These are phyloP conservation scores for Tenodera sinensis DNA, from an alignment of 2,888 invertebrate genomes.

Conservation along the genomic window DNA sequence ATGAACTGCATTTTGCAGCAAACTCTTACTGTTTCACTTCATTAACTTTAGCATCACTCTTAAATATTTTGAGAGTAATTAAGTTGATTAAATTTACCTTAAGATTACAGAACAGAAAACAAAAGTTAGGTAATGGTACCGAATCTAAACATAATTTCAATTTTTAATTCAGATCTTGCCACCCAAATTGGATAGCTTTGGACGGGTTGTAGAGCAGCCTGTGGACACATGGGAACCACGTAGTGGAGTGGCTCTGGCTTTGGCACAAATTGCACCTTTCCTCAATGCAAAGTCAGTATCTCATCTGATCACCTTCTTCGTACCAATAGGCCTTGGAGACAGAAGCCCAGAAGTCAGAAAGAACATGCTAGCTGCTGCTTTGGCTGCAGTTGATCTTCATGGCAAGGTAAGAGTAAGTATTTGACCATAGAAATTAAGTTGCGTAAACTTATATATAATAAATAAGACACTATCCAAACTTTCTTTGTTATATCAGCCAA, in stretches of 20 bases:
- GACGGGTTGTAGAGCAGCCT: conserved; percentile 78
- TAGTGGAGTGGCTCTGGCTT: conserved; percentile 80
- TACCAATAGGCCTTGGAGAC: conserved; percentile 83
- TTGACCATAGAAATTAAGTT: too few relatives aligned
- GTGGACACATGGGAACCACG: conserved; percentile 90
- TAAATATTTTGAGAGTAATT: not conserved
- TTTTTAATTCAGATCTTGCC: conserved; percentile 63
- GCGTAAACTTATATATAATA: too few relatives aligned
- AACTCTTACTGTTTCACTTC: too few relatives aligned
- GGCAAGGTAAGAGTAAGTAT: conserved; percentile 71
- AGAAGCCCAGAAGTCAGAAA: conserved; percentile 68
- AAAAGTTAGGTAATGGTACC: not conserved
- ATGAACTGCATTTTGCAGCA: too few relatives aligned
- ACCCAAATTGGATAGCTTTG: conserved; percentile 85
- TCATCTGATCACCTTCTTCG: conserved; percentile 74
- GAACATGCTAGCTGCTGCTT: conserved; percentile 91
- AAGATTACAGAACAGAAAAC: not conserved
- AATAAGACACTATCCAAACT: too few relatives aligned
- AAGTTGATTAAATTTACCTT: not conserved
- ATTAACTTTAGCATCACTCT: too few relatives aligned
- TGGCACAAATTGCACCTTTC: conserved; percentile 74
- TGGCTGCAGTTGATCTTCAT: conserved; percentile 85
- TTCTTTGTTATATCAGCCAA: too few relatives aligned
- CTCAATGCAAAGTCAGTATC: conserved; percentile 65
- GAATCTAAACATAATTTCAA: not conserved